Conservation (phyloP, 2,888 invertebrate species). For the Achlya flavicornis region DNA sequence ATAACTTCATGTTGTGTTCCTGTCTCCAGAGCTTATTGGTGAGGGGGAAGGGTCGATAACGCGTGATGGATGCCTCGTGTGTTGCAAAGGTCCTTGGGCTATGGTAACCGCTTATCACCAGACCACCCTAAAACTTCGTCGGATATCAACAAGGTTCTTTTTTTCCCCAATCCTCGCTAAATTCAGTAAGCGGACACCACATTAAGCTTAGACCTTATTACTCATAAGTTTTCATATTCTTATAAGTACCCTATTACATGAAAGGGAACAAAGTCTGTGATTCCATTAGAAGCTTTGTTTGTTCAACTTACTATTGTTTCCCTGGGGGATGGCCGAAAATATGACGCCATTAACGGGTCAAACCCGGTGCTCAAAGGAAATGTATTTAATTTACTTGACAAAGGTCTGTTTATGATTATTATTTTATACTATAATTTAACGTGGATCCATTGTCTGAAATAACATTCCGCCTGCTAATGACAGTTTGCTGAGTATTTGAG, state of each 20-base stretch:
- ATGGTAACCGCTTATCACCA: too few relatives aligned
- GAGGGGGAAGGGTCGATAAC: too few relatives aligned
- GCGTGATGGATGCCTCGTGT: too few relatives aligned
- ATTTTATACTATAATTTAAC: slow-evolving; percentile 5
- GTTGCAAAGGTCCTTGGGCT: too few relatives aligned
- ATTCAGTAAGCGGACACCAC: not conserved
- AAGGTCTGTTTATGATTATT: slow-evolving; percentile 5
- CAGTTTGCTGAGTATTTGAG: not conserved
- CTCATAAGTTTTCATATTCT: not conserved
- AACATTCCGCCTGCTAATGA: not conserved
- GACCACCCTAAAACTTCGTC: too few relatives aligned
- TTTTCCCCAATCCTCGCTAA: too few relatives aligned
- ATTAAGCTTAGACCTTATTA: not conserved
- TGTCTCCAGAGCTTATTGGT: too few relatives aligned
- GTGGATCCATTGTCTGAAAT: slow-evolving; percentile 8
- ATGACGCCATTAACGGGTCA: slow-evolving; percentile 5
- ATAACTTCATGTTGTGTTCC: too few relatives aligned
- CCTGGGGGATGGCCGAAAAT: not conserved
- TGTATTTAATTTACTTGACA: slow-evolving; percentile 6
- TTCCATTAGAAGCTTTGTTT: slow-evolving; percentile 1
- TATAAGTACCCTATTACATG: not conserved
- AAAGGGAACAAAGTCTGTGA: not conserved
- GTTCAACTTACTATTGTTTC: not conserved
- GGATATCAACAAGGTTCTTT: too few relatives aligned
- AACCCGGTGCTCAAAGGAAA: slow-evolving; percentile 1